A percentile compares a stretch with the other conserved stretches of the same genome.
phyloP scores from a whole-genome alignment of 2,888 invertebrate species.

The Cacoxenus indagator region DNA sequence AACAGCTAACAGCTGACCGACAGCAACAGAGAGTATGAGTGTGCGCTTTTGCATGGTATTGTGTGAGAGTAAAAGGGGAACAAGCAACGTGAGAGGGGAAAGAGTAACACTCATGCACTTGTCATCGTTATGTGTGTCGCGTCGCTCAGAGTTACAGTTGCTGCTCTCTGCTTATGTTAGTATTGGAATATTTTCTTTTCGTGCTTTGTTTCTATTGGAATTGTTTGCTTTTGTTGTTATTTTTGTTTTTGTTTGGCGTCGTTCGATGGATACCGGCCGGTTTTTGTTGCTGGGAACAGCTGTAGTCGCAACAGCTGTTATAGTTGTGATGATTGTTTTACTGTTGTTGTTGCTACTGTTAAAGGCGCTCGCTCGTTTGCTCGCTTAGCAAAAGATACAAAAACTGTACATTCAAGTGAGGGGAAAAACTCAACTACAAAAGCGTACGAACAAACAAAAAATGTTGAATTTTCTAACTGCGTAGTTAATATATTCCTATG shows the following conservation, averaged over 20 bases:
- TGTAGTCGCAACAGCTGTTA: slow-evolving; percentile 59
- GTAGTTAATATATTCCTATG: slow-evolving; percentile 45
- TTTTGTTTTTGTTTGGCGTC: background rate
- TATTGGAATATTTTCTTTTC: background rate
- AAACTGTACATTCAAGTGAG: background rate
- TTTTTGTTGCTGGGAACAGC: slow-evolving; percentile 50
- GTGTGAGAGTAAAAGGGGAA: no score
- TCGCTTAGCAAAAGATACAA: background rate
- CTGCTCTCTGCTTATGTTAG: background rate
- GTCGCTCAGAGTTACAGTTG: no score
- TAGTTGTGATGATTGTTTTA: slow-evolving; percentile 38
- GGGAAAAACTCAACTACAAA: background rate
- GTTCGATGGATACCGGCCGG: slow-evolving; percentile 17
- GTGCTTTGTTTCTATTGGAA: background rate
- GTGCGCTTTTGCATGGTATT: no score
- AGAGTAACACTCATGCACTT: no score
- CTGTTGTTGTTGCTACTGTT: background rate
- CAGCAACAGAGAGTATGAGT: background rate
- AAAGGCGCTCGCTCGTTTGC: background rate
- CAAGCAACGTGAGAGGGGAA: no score
- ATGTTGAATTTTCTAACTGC: slow-evolving; percentile 56
- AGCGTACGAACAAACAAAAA: slow-evolving; percentile 25
- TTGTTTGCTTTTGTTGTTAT: background rate
- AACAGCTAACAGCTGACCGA: background rate
- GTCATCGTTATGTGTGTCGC: no score